Conservation (phyloP, 2,113 vertebrate genomes). For the Ursus arctos region DNA sequence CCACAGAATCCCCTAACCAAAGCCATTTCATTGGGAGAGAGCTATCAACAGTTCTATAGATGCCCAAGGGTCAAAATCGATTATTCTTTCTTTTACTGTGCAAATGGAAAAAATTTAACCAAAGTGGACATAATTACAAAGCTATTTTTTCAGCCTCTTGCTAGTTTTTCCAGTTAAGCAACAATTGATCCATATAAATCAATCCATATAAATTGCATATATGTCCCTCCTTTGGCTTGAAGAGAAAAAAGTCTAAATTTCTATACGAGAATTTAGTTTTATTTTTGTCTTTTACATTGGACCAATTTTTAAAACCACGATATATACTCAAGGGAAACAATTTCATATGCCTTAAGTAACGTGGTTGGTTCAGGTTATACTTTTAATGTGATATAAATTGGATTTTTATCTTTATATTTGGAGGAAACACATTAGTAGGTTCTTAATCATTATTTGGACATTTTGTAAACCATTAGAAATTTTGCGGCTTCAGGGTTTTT, state of each 20-base stretch:
- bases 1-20: neutral
- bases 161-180: neutral
- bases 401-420: conserved; percentile 57
- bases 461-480: conserved; percentile 62
- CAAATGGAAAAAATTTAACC: neutral
- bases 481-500: neutral
- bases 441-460: conserved; percentile 54
- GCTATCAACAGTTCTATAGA: neutral
- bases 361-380: neutral
- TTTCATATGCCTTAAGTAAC: conserved; percentile 1
- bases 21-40: neutral
- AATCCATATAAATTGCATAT: neutral
- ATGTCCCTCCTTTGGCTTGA: conserved; percentile 44
- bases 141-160: neutral
- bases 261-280: neutral
- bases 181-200: neutral
- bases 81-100: neutral
- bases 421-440: conserved; percentile 31
- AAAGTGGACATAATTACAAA: neutral
- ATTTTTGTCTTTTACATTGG: neutral
- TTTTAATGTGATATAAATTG: conserved; percentile 60
- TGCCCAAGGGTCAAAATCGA: neutral
- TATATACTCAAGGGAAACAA: neutral
- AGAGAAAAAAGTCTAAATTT: conserved; percentile 29
- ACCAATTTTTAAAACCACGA: neutral